Base-by-base conservation (phyloP, 1,140 invertebrate genomes). In the Formica selysi region DNA sequence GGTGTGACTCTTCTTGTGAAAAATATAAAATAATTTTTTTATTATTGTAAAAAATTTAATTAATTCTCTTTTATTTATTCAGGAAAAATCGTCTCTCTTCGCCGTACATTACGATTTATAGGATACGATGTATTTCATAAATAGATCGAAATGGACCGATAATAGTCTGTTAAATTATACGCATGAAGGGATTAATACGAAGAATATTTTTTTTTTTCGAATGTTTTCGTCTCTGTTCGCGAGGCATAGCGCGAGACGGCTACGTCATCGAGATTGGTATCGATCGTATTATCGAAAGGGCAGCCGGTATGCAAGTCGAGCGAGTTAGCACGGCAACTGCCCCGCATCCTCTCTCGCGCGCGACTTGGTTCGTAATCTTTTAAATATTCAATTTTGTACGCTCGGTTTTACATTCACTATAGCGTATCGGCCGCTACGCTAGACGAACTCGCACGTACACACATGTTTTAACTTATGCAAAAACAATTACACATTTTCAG, bases 331-430 rank as follows among this genome's bases (percentile, higher is more conserved):
- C 62, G 51, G 3, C 67, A 76, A 51, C 48, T 32, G 41, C 59
- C 57, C 10, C 19, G 51, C 44, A 79, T 81, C 48, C 44, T n/a
- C 51, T 67, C 74, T 54, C 83, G 48, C 48, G 48, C 48, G 48
- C 54, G n/a, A 41, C 36, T 89, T 67, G 59, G 54, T 36, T 71
- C 57, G 44, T 29, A 76, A 85, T 89, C 80, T 89, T 84, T 88
- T 84, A 79, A 86, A 88, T 88, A 67, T 90, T 90, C 78, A 86
- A 41, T 67, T 57, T 84, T 41, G 59, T 54, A 89, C 80, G 87
- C 61, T 90, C 78, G 67, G 57, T 86, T 86, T 89, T 90, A 74
- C 78, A 70, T 86, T 90, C 71, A 80, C 61, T 57, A 70, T 36
- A 38, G 65, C 73, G 87, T 78, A 76, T 84, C 70, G 79, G 44